These are phyloP conservation scores for Anarrhichthys ocellatus DNA, from an alignment of 2,113 vertebrate species.

Conservation along the genomic window DNA sequence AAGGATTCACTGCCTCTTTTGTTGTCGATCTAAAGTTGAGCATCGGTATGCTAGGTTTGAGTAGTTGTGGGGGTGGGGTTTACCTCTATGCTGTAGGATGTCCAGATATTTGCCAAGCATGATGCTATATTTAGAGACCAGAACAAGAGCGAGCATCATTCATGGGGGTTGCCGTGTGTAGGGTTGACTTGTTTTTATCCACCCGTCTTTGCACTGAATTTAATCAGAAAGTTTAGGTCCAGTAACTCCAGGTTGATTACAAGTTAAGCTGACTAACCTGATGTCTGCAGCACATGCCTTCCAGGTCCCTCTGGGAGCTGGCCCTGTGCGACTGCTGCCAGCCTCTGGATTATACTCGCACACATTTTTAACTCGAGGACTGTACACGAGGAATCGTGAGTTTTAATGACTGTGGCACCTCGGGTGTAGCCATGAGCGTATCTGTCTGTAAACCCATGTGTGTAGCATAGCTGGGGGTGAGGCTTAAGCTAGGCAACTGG, in stretches of 20 bases:
- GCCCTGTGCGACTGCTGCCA: constrained; percentile 47
- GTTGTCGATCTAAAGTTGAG: constrained; percentile 23
- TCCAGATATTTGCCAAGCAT: neutral
- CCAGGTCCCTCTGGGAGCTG: constrained; percentile 33
- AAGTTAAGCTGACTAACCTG: constrained; percentile 56
- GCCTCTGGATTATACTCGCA: constrained; percentile 56
- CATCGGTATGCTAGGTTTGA: constrained; percentile 4
- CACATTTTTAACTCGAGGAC: constrained; percentile 23
- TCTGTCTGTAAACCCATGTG: constrained; percentile 46
- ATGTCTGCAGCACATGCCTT: constrained; percentile 30
- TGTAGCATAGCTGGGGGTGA: constrained; percentile 34
- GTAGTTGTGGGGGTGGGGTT: neutral
- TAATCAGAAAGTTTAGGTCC: constrained; percentile 49
- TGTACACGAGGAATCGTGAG: constrained; percentile 22
- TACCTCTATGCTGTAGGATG: neutral
- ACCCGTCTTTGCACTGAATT: neutral
- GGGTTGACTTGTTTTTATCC: constrained; percentile 24
- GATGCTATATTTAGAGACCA: constrained; percentile 15
- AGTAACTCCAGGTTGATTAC: constrained; percentile 48
- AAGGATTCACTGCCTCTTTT: neutral
- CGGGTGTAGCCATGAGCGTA: constrained; percentile 6
- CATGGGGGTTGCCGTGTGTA: neutral
- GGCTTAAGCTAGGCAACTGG: constrained; percentile 38
- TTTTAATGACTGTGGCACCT: constrained; percentile 36
- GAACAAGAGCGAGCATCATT: constrained; percentile 17